phyloP scores from a whole-genome alignment of 2,797 vertebrate genomes.

The Meda fulgida region DNA sequence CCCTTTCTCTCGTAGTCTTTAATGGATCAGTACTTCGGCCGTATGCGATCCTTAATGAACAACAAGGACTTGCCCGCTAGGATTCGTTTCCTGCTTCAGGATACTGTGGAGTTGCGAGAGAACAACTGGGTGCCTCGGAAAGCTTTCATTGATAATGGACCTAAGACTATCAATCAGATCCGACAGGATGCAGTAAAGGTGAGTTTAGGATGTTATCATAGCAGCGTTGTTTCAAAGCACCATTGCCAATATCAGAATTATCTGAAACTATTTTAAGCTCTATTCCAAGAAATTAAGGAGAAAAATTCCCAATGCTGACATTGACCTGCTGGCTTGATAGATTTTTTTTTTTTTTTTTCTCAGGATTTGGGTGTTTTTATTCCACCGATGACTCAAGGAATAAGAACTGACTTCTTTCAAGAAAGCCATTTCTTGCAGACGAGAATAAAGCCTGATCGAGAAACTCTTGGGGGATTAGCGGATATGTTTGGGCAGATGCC shows the following conservation, averaged over 20 bases:
- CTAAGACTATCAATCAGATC: slow-evolving; percentile 99
- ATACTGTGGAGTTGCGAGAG: slow-evolving; percentile 96
- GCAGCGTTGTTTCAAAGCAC: not conserved
- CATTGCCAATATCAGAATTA: not conserved
- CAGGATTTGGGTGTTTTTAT: slow-evolving; percentile 99
- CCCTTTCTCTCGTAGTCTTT: slow-evolving; percentile 83
- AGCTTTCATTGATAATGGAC: slow-evolving; percentile 99
- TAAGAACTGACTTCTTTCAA: slow-evolving; percentile 97
- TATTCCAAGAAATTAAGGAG: not conserved
- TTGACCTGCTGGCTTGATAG: not conserved
- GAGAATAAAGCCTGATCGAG: slow-evolving; percentile 95
- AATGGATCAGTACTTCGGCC: slow-evolving; percentile 99
- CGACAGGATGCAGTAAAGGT: slow-evolving; percentile 98
- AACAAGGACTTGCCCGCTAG: slow-evolving; percentile 99
- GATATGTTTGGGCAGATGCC: slow-evolving; percentile 99
- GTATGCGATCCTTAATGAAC: slow-evolving; percentile 99
- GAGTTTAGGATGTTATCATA: slow-evolving; percentile 39
- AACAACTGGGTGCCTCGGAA: slow-evolving; percentile 99
- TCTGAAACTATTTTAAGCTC: not conserved
- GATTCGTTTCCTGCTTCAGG: slow-evolving; percentile 99
- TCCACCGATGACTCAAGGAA: slow-evolving; percentile 95
- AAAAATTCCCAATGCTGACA: not conserved
- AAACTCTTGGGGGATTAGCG: slow-evolving; percentile 95
- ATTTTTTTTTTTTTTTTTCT: not conserved
- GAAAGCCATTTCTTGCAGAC: slow-evolving; percentile 95